Base-by-base conservation (phyloP, 2,888 invertebrate species). In the Rotaria magnacalcarata region DNA sequence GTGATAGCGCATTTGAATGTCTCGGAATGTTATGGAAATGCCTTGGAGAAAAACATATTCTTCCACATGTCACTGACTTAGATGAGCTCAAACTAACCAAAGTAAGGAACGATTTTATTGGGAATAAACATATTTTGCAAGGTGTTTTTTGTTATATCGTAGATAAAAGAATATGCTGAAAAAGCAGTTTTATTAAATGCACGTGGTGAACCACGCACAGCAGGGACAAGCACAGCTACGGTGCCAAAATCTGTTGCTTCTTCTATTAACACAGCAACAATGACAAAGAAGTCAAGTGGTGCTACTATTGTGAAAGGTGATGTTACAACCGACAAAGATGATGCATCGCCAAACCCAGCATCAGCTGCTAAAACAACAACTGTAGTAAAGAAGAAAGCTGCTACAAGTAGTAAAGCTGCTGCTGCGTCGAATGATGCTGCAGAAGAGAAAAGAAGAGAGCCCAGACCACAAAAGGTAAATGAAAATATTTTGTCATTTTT, bases 21-120 rank as follows among this genome's bases (percentile, higher is more conserved):
- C 91, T 99, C 27, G 99, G 98, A 19, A 96, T 96, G 0, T 94
- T 96, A 0, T 94, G 96, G 92, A 97, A 96, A 91, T 93, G 97
- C 8, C 95, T 97, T 19, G 95, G 97, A 2, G 97, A 98, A 96
- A 97, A 89, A 96, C 96, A 91, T 93, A 94, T 98, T 87, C 93
- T 93, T 84, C 95, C 96, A 0, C 95, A 96, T 90, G 93, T 97
- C 43, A 93, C 94, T 1, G 97, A 97, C 90, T 91, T 98, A 0
- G 98, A 99, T 90, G 93, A 94, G 75, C 92, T 96, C 54, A 98
- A 97, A 92, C 94, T 96, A 93, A 93, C 94, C 84, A 98, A 97
- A 92, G 93, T 93, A 67, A 67, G 14, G 11, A 67, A 34, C 10
- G 14, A 54, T 19, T 21, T 6, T 34, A 34, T 34, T 34, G 34